Base-by-base conservation (phyloP, 2,113 vertebrate species). In the Acrocephalus kingi region DNA sequence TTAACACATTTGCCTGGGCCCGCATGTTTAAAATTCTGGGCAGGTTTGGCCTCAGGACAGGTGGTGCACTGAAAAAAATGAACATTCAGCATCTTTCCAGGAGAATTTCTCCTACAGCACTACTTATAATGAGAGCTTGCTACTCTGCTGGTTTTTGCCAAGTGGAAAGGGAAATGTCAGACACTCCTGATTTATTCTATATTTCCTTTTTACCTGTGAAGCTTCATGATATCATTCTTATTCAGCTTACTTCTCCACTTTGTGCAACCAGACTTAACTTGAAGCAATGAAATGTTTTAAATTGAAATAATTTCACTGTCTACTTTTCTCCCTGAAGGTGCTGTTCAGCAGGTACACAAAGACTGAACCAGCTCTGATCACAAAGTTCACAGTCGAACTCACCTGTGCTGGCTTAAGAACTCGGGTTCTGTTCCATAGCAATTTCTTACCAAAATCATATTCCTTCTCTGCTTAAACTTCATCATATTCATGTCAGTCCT, bases 21-120 rank as follows among this genome's bases (percentile, higher is more conserved):
- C 51, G 48, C 46, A 41, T 79, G 24, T 90, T 97, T 94, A 74
- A 96, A 93, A 96, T 95, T 89, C 93, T 82, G 66, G 66, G 74
- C 55, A 68, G 33, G 51, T 93, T 90, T 87, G 51, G 72, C 84
- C 73, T 87, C 76, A 7, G 62, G 84, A 78, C 85, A 84, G 61
- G 73, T 85, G 76, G 43, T 78, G 35, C 79, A 69, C 33, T 78
- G 64, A 73, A n/a, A 79, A 79, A 94, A 96, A 67, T 73, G 71
- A 93, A 69, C 72, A 85, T 80, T 74, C 71, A 48, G 46, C 58
- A 67, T 77, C 35, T 72, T 91, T 94, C 30, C 77, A 90, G 63
- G 8, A 89, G 62, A 87, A 85, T 75, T 91, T 93, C 35, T 95
- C 67, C 85, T 80, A 75, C 2, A 93, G 49, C 54, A 49, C 37